phyloP scores from a whole-genome alignment of 2,797 vertebrate genomes.

The Lagodon rhomboides region DNA sequence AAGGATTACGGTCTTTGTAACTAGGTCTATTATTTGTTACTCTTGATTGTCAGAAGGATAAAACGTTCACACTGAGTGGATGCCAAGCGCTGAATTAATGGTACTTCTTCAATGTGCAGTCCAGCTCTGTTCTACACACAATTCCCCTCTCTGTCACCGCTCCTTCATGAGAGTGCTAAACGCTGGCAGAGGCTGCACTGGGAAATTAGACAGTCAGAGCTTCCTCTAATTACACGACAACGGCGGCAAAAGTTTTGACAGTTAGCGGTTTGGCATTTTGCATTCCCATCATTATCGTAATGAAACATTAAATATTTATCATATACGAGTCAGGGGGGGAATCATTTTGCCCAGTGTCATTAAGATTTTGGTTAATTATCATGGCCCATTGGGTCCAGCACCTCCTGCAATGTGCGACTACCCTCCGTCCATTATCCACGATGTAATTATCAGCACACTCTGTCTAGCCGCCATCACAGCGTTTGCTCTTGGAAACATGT shows the following conservation, averaged over 20 bases:
- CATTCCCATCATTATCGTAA: constrained; percentile 78
- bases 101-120: constrained; percentile 39
- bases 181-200: constrained; percentile 57
- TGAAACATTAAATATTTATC: constrained; percentile 85
- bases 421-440: constrained; percentile 72
- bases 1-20: constrained; percentile 18
- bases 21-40: constrained; percentile 36
- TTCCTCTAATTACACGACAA: constrained; percentile 72
- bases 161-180: constrained; percentile 55
- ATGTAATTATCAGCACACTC: constrained; percentile 72
- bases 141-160: constrained; percentile 60
- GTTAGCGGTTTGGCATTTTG: constrained; percentile 74
- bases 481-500: constrained; percentile 69
- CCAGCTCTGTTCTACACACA: constrained; percentile 41
- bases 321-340: constrained; percentile 66
- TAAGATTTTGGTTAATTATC: constrained; percentile 86
- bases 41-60: constrained; percentile 59
- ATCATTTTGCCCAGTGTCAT: constrained; percentile 80
- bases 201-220: constrained; percentile 59
- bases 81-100: constrained; percentile 49
- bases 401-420: constrained; percentile 65
- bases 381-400: constrained; percentile 78
- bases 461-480: constrained; percentile 41
- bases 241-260: constrained; percentile 67
- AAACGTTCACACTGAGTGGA: constrained; percentile 28